Evolutionary conservation across 1,140 invertebrate species (phyloP), one percentile per base, ranked within the genome.

Genomic region (Contarinia nasturtii): DNA sequence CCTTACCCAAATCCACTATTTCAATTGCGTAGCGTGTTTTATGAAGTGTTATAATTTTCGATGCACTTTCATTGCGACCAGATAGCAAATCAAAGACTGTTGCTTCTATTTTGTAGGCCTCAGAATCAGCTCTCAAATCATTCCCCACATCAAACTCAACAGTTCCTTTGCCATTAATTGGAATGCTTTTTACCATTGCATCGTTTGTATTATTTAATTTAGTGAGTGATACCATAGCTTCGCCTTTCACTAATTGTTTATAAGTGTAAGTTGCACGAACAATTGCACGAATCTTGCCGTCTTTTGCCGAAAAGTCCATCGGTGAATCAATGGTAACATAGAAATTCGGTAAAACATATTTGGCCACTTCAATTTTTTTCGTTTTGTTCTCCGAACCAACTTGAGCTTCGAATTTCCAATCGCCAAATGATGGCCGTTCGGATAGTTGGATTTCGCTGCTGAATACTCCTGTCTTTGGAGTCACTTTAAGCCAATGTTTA

Each of bases 261-360:
- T 86, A 64, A 33, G 54, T 57, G 22, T 64, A 63, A 34, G n/a
- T 83, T 2, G 90, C 85, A 45, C 77, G 76, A 2, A 96, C 72
- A 19, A 80, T 83, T 5, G 80, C 80, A 2, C 70, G 69, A 20
- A 94, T 75, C 51, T 77, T 76, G 20, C 79, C 79, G 51, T 89
- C 80, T 54, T 81, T 83, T 59, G 91, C 90, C 5, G 86, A 80
- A 1, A 81, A 72, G 61, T 89, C 84, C 48, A 79, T 71, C 0
- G 87, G 82, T 1, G 86, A 75, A 44, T 85, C 74, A 19, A 95
- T 76, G 0, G 79, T 75, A 19, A 97, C 82, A 96, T 81, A 59
- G 95, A 96, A n/a, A n/a, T n/a, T n/a, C n/a, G n/a, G n/a, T n/a
- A n/a, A n/a, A n/a, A n/a, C n/a, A n/a, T n/a, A n/a, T 67, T 95